phyloP scores from a whole-genome alignment of 2,888 invertebrate species.

The Saturnia japonica region DNA sequence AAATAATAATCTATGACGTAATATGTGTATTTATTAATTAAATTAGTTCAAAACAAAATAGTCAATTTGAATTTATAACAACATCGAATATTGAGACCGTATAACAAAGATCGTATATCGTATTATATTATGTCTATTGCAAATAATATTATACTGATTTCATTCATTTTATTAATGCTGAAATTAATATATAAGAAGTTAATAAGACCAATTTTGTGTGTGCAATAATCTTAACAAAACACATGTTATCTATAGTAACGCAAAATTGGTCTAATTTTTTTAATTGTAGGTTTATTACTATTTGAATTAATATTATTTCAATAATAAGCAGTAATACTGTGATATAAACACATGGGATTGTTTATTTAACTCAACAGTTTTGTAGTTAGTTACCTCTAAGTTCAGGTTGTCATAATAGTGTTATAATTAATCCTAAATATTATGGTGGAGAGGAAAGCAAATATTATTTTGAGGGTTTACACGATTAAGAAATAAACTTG shows the following conservation, averaged over 20 bases:
- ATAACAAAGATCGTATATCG: neutral
- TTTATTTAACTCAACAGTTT: slow-evolving; percentile 7
- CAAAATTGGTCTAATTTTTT: neutral
- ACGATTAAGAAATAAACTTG: neutral
- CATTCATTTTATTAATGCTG: neutral
- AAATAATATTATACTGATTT: neutral
- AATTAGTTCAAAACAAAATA: slow-evolving; percentile 9
- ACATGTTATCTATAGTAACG: neutral
- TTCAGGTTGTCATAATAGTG: neutral
- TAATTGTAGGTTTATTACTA: neutral
- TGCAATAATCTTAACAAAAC: neutral
- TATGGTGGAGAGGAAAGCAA: neutral
- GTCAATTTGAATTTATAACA: neutral
- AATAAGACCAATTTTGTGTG: neutral
- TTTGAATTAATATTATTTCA: neutral
- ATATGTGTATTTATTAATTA: neutral
- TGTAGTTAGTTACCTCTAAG: slow-evolving; percentile 6
- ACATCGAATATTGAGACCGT: neutral
- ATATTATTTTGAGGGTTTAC: neutral
- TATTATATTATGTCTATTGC: neutral
- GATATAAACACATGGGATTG: slow-evolving; percentile 1
- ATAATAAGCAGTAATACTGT: slow-evolving; percentile 3
- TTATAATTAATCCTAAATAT: neutral
- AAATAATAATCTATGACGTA: neutral
- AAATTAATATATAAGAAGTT: neutral